These are phyloP conservation scores for Vombatus ursinus DNA, from an alignment of 2,113 vertebrate species.

Conservation along the genomic window DNA sequence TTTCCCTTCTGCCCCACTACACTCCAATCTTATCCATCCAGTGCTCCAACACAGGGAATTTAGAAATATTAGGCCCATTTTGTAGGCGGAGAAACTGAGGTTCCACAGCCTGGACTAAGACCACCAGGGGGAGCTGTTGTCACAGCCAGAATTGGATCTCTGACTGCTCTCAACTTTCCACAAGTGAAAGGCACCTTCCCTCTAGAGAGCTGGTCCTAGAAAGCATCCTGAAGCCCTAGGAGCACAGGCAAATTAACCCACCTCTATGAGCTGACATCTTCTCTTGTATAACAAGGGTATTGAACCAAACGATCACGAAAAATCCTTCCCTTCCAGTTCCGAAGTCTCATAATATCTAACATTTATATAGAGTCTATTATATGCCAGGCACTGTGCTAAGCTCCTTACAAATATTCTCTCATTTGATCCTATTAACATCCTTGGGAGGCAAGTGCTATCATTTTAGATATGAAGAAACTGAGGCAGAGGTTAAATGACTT, in stretches of 20 bases:
- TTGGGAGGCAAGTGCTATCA: no score
- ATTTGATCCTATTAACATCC: no score
- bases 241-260: neutral
- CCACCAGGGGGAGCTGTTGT: neutral
- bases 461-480: no score
- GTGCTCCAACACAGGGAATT: fast-evolving
- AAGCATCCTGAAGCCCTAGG: neutral
- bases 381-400: no score
- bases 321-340: neutral
- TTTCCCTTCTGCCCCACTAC: neutral
- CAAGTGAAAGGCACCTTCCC: neutral
- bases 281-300: neutral
- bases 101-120: neutral
- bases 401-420: no score
- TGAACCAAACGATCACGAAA: neutral
- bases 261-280: neutral
- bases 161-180: neutral
- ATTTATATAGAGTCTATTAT: neutral
- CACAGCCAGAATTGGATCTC: neutral
- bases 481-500: no score
- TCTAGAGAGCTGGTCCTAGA: neutral
- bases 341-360: neutral
- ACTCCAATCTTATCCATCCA: fast-evolving
- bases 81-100: neutral
- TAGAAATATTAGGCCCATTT: neutral